phyloP scores from a whole-genome alignment of 2,888 invertebrate species.

The Neuroscelio doddi region DNA sequence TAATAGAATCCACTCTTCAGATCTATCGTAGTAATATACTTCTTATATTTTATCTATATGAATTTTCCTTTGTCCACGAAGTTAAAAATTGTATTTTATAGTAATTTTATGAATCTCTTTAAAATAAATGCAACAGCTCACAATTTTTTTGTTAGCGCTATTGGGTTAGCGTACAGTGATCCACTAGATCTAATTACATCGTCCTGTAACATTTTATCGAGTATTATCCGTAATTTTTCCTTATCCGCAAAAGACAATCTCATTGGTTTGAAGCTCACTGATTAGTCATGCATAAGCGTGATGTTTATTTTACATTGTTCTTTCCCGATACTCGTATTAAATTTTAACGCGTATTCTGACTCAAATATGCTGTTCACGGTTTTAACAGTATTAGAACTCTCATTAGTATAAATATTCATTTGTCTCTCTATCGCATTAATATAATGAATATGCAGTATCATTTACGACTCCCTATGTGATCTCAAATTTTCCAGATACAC shows the following conservation, averaged over 20 bases:
- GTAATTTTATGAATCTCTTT: constrained; percentile 12
- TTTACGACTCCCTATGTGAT: no score
- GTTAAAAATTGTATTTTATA: constrained; percentile 12
- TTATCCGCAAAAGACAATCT: constrained; percentile 16
- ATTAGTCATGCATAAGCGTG: no score
- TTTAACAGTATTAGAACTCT: no score
- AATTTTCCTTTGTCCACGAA: constrained; percentile 17
- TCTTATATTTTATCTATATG: constrained; percentile 9
- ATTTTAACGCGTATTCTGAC: no score
- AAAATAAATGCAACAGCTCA: constrained; percentile 4
- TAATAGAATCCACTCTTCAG: constrained; percentile 8
- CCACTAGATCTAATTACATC: constrained; percentile 6
- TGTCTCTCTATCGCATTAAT: no score
- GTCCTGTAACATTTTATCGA: constrained; percentile 8
- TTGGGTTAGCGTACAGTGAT: constrained; percentile 10
- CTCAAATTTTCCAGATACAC: neutral
- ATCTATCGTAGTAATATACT: constrained; percentile 6
- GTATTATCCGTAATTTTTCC: constrained; percentile 1
- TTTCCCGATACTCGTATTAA: neutral
- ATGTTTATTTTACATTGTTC: neutral
- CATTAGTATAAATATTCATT: no score
- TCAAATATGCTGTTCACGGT: no score
- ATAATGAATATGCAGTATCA: no score
- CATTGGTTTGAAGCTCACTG: neutral
- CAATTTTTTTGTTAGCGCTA: constrained; percentile 9